Evolutionary conservation across 2,797 vertebrate species (phyloP).

Genomic region (Schizopygopsis pylzovi): DNA sequence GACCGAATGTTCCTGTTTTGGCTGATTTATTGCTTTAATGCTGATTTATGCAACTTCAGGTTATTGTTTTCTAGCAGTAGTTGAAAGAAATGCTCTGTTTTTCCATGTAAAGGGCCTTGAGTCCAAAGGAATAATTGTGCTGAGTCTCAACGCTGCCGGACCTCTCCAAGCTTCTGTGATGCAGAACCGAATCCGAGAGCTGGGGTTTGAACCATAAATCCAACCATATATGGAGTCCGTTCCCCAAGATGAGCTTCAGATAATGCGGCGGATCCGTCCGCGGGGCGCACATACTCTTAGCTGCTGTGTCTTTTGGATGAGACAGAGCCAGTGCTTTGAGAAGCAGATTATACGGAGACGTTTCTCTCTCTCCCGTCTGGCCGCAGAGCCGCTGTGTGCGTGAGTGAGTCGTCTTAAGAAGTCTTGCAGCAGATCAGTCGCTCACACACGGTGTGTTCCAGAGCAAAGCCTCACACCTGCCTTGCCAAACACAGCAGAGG

Average conservation of each 20-base stretch:
- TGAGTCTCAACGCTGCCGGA: not conserved
- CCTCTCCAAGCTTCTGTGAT: constrained; percentile 20
- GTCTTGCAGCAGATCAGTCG: constrained; percentile 64
- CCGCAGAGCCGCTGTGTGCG: constrained; percentile 55
- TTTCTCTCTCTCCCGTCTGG: constrained; percentile 58
- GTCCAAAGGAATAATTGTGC: not conserved
- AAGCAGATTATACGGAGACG: constrained; percentile 63
- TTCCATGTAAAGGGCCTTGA: not conserved
- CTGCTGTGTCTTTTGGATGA: constrained; percentile 68
- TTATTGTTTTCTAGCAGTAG: not conserved
- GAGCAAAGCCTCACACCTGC: no score
- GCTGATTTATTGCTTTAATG: not conserved
- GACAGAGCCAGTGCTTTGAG: constrained; percentile 60
- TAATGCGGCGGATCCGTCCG: constrained; percentile 51
- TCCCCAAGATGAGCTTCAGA: constrained; percentile 51
- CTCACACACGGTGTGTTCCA: constrained; percentile 58
- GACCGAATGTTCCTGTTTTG: not conserved
- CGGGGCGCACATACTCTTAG: constrained; percentile 60
- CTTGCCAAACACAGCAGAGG: no score
- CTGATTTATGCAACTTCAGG: not conserved
- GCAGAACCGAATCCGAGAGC: not conserved
- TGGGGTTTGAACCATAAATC: constrained; percentile 65
- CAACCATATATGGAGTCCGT: constrained; percentile 68
- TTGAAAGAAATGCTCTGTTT: not conserved
- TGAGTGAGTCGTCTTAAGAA: constrained; percentile 68